Conservation (phyloP, 2,888 invertebrate species). For the Aphidoletes aphidimyza region DNA sequence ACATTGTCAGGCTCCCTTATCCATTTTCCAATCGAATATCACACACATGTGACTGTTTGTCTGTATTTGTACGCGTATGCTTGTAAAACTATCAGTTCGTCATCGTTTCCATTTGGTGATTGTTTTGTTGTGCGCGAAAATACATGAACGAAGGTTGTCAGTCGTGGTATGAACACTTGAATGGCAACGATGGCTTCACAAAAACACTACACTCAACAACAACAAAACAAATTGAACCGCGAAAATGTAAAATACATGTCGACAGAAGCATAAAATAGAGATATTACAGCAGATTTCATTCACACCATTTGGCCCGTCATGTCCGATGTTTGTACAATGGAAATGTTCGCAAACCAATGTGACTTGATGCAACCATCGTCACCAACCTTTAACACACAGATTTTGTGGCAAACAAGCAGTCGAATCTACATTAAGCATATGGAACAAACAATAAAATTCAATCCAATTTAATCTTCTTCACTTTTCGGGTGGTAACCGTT, state of each 20-base stretch:
- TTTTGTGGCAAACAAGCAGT: background rate
- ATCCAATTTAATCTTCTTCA: background rate
- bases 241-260: constrained; percentile 39
- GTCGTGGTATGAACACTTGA: background rate
- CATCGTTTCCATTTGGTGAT: constrained; percentile 19
- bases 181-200: background rate
- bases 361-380: background rate
- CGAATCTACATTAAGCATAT: background rate
- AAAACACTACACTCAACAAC: background rate
- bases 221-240: background rate
- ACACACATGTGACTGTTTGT: constrained; percentile 17
- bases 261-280: constrained; percentile 22
- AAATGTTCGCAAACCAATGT: constrained; percentile 3
- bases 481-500: background rate
- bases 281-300: constrained; percentile 27
- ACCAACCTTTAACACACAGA: background rate
- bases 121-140: constrained; percentile 25
- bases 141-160: constrained; percentile 33
- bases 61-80: background rate
- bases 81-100: constrained; percentile 39
- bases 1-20: background rate
- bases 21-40: constrained; percentile 14
- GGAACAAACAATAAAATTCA: background rate
- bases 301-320: background rate
- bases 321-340: background rate